A percentile compares a stretch with the other conserved stretches of the same genome.
Conservation (phyloP, 2,797 vertebrate species). For the Sorex maritimensis region DNA sequence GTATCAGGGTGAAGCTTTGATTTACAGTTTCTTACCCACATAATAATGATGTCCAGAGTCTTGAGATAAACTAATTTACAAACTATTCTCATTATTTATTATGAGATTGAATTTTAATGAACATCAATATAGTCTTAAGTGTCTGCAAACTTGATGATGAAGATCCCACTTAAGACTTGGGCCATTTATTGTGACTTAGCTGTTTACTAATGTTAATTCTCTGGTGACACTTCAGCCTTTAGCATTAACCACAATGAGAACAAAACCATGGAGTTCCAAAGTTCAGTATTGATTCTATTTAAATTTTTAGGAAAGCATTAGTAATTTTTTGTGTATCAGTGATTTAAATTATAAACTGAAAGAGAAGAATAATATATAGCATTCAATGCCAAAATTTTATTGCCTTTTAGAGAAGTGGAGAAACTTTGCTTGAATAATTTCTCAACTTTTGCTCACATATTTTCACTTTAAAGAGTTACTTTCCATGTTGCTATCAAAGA, state of each 20-base stretch:
- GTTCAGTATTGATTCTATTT: background rate
- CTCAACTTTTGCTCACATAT: constrained; percentile 40
- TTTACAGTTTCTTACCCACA: background rate
- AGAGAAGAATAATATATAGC: constrained; percentile 6
- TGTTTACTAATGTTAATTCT: constrained; percentile 27
- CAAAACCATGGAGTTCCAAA: background rate
- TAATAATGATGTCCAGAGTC: constrained; percentile 5
- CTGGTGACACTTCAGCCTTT: background rate
- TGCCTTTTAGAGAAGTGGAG: constrained; percentile 2
- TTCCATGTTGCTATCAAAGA: constrained; percentile 8
- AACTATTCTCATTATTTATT: constrained; percentile 23
- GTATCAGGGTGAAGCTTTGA: background rate
- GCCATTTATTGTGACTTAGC: constrained; percentile 8
- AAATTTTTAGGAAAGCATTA: background rate
- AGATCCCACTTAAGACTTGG: constrained; percentile 3
- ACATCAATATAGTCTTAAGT: background rate
- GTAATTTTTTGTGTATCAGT: background rate
- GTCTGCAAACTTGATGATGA: constrained; percentile 26
- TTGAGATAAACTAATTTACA: background rate
- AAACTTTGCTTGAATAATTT: constrained; percentile 19
- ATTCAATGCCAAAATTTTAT: constrained; percentile 2
- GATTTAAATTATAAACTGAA: constrained; percentile 14
- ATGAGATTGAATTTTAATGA: background rate
- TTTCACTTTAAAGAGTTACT: constrained; percentile 22
- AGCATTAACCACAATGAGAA: background rate